Evolutionary conservation across 2,888 invertebrate genomes (phyloP).

Genomic region (Platerodrilus igneus): DNA sequence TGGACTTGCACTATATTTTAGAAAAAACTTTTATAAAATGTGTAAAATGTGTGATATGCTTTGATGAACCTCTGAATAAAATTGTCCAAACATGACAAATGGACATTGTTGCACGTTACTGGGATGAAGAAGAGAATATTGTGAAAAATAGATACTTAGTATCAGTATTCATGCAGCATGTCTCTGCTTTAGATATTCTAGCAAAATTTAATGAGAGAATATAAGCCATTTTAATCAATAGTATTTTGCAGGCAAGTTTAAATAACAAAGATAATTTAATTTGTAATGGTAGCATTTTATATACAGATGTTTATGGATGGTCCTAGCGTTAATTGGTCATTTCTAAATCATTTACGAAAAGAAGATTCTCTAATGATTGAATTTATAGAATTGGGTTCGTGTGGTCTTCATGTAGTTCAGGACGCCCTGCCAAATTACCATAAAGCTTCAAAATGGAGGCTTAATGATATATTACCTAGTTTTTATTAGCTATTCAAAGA

Average conservation of each 20-base stretch:
- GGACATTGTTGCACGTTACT: background rate
- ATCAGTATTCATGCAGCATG: background rate
- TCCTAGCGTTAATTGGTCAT: conserved; percentile 3
- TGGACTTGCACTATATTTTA: conserved; percentile 4
- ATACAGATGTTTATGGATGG: conserved; percentile 5
- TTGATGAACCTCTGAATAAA: conserved; percentile 4
- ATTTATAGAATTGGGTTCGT: conserved; percentile 1
- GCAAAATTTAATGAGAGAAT: background rate
- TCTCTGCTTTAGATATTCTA: background rate
- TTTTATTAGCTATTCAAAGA: conserved; percentile 6
- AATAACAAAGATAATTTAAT: too few relatives aligned
- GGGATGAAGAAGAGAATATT: background rate
- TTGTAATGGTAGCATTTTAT: too few relatives aligned
- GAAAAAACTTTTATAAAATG: background rate
- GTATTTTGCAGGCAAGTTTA: background rate
- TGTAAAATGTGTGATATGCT: background rate
- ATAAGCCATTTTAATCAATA: background rate
- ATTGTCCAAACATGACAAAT: background rate
- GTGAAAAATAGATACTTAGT: background rate
- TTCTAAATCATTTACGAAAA: background rate
- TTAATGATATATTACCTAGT: background rate
- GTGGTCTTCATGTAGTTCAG: conserved; percentile 5
- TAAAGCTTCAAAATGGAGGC: background rate
- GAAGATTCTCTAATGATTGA: background rate
- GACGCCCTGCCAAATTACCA: background rate